Evolutionary conservation across 2,113 vertebrate genomes (phyloP).

Genomic region (Egretta garzetta): DNA sequence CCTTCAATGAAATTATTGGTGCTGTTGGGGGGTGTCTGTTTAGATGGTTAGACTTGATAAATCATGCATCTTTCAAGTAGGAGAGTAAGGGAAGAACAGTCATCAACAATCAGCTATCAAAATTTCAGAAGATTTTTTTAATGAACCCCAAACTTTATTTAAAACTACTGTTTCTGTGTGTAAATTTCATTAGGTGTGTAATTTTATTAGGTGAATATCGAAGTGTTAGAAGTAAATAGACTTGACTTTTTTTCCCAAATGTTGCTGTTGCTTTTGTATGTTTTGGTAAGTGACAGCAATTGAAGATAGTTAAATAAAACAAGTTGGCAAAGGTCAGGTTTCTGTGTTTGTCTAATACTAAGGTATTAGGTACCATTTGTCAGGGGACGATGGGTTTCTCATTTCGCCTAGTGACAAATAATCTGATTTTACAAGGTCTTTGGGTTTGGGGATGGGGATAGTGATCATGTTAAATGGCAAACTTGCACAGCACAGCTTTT

Average conservation of each 20-base stretch:
- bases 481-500: not conserved
- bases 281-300: not conserved
- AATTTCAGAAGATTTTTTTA: not conserved
- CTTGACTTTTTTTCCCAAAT: rapidly evolving
- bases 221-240: not conserved
- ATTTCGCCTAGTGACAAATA: not conserved
- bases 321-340: not conserved
- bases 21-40: rapidly evolving
- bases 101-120: not conserved
- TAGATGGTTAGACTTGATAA: not conserved
- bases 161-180: not conserved
- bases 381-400: not conserved
- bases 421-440: not conserved
- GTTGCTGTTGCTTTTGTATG: not conserved
- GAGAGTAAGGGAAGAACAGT: not conserved
- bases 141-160: not conserved
- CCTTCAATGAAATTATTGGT: not conserved
- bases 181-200: not conserved
- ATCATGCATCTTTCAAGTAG: not conserved
- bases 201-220: not conserved
- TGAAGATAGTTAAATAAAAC: not conserved
- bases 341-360: not conserved
- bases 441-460: not conserved
- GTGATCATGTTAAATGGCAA: not conserved
- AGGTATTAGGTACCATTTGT: not conserved